Evolutionary conservation across 2,113 vertebrate genomes (phyloP), one percentile per base, ranked within the genome.

Genomic region (Psilopogon haemacephalus): DNA sequence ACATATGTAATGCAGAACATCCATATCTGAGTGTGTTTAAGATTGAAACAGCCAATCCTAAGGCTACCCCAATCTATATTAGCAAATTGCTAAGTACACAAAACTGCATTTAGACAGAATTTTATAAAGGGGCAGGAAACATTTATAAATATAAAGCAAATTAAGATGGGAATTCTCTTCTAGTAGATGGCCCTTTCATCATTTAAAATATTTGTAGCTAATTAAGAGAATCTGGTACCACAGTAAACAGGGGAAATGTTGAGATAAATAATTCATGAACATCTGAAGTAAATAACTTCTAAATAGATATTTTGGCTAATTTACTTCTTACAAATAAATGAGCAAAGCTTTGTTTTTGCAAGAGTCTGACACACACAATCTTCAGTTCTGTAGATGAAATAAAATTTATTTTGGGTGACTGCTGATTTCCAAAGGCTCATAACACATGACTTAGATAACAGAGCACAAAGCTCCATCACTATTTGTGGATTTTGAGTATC

Each of bases 211-310:
- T 73, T 94, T 94, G 73, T 91, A 60, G 72, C 56, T 68, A 89
- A 94, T 96, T 83, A 94, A 50, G 68, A 65, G 33, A 90, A 71
- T 77, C 79, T 77, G 38, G 56, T 73, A 48, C 46, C 52, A 38
- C 52, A 89, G 42, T 89, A 91, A 90, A 67, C 33, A n/a, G 38
- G n/a, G 35, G 12, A 87, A 89, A 59, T 85, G 76, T 4, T 83
- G 64, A 70, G 59, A 95, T 83, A 92, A 89, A 94, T 89, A 94
- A 92, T 94, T 91, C 60, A 91, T 92, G 71, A 94, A 73, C 64
- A 92, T 89, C 78, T 95, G 72, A 94, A 86, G 68, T 80, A 89
- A 91, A 80, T 90, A 89, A 93, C 60, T 87, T 74, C 46, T 64
- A 88, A 95, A 79, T 30, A 77, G 67, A 67, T 52, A 74, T n/a